Conservation (phyloP, 92 coral and sea anemone species). For the Anthopleura xanthogrammica region DNA sequence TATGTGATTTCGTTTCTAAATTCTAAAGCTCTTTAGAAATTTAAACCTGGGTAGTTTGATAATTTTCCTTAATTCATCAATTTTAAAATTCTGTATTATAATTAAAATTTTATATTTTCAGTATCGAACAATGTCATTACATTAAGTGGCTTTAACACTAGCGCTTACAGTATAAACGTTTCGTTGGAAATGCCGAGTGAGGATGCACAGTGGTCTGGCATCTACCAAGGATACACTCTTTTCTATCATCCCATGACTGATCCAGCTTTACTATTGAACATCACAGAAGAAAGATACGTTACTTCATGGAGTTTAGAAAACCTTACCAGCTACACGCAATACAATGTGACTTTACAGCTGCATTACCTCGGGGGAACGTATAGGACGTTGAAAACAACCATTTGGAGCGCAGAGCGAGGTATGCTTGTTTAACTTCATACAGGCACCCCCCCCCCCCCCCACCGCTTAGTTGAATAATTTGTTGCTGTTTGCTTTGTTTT, state of each 20-base stretch:
- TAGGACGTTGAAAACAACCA: neutral
- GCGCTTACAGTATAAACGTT: conserved; percentile 34
- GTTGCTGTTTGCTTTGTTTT: too few relatives aligned
- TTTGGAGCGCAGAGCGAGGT: conserved; percentile 31
- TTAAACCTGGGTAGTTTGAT: too few relatives aligned
- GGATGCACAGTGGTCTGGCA: neutral
- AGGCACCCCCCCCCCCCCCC: too few relatives aligned
- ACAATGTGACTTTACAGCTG: neutral
- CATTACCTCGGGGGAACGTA: conserved; percentile 14
- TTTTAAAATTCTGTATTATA: too few relatives aligned
- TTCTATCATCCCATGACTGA: neutral
- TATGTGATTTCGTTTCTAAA: too few relatives aligned
- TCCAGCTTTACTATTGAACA: neutral
- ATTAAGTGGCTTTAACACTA: conserved; percentile 21
- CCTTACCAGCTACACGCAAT: conserved; percentile 18
- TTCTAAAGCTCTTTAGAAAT: too few relatives aligned
- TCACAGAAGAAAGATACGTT: conserved; percentile 7
- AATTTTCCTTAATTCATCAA: too few relatives aligned
- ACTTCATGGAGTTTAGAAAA: conserved; percentile 7
- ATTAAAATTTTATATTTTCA: neutral
- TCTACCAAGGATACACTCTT: conserved; percentile 9
- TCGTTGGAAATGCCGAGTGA: conserved; percentile 30
- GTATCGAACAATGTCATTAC: neutral
- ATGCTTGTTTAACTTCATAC: too few relatives aligned
- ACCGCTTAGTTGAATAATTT: too few relatives aligned